Base-by-base conservation (phyloP, 2,888 invertebrate species). In the Eilema caniola region DNA sequence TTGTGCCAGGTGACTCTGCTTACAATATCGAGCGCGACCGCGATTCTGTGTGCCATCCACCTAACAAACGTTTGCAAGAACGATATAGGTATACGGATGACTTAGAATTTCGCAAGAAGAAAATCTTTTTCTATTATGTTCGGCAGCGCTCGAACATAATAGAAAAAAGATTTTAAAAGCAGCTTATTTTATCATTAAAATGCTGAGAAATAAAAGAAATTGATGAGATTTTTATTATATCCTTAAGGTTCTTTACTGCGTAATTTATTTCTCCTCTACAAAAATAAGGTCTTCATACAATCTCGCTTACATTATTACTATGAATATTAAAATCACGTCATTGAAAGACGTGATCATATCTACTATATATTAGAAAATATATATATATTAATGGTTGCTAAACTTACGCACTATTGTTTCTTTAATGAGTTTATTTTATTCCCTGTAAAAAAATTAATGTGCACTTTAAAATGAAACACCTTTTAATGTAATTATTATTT, bases 1-100 rank as follows among this genome's bases (percentile, higher is more conserved):
- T 33, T 62, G 63, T 60, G 64, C 67, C 78, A 73, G 79, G 69
- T 78, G 76, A 68, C 70, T 76, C 73, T 65, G 28, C 71, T 72
- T 61, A 79, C 68, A 66, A 67, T 71, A 72, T 78, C 70, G 66
- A 74, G 72, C 70, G 62, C 59, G 67, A 65, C 62, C 70, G 41
- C 70, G 72, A 69, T 78, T 71, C 59, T 33, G 47, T 53, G 61
- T 59, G 66, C 68, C 72, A 67, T 31, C 14, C 64, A 70, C 70
- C 53, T 73, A 72, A 81, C 73, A 62, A 62, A 62, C 65, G 64
- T 41, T 71, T 37, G 64, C 33, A 57, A 14, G 10, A 37, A 67
- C 37, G 37, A 59, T 24, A 23, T 1, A 14, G 3, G 12, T 14
- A 24, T 14, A 16, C 3, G 23, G 11, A 28, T 59, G 8, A 28